Evolutionary conservation across 2,888 invertebrate genomes (phyloP).

Genomic region (Ophraella communa): DNA sequence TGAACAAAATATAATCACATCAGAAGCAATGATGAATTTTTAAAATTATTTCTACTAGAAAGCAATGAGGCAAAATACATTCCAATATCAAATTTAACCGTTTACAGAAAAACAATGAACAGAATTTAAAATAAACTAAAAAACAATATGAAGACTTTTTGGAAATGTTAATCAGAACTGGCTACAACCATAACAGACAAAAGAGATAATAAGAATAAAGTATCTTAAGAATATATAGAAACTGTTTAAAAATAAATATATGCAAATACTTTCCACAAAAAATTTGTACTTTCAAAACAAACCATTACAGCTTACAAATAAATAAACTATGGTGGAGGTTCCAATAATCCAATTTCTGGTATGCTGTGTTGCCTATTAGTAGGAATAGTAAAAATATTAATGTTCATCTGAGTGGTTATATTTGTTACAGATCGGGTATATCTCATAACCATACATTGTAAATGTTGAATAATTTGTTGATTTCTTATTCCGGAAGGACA

Average conservation of each 20-base stretch:
- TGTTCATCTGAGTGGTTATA: background rate
- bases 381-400: background rate
- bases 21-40: background rate
- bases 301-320: background rate
- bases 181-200: too few species aligned
- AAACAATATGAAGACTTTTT: too few species aligned
- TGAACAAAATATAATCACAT: background rate
- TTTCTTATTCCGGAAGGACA: conserved; percentile 31
- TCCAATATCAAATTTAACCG: too few species aligned
- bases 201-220: too few species aligned
- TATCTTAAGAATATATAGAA: too few species aligned
- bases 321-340: too few species aligned
- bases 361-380: background rate
- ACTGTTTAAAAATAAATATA: too few species aligned
- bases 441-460: conserved; percentile 19
- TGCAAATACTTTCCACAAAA: too few species aligned
- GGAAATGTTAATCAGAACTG: too few species aligned
- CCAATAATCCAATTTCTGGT: background rate
- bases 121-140: too few species aligned
- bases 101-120: too few species aligned
- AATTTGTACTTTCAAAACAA: background rate
- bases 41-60: too few species aligned
- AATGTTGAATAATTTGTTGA: conserved; percentile 35
- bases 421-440: conserved; percentile 4
- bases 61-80: background rate